Base-by-base conservation (phyloP, 2,888 invertebrate species). In the Lissonota sp. region DNA sequence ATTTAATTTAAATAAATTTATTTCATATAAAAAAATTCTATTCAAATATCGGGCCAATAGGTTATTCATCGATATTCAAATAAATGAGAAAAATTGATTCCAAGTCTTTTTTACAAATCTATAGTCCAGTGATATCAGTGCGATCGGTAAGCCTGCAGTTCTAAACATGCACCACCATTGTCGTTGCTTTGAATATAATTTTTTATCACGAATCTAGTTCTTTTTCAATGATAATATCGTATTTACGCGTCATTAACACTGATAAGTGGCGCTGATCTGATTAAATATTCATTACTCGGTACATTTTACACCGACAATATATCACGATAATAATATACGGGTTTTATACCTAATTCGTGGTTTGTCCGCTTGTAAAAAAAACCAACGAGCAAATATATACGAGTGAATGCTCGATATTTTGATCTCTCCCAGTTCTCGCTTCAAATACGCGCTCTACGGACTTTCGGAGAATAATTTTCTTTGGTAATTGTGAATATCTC, bases 281-380 rank as follows among this genome's bases (percentile, higher is more conserved):
- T 72, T 80, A 72, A 75, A 72, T 80, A 80, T 76, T 80, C 71
- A 76, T 67, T 55, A 80, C 53, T 46, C 12, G 37, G 7, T 60
- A 46, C 39, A 7, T 14, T 12, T 53, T 58, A 44, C n/a, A 8
- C 12, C 7, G 6, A 10, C 6, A 12, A 40, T 6, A 6, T 12
- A 64, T 16, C 26, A 26, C 26, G 26, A 26, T 26, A 26, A 26
- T 26, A 26, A n/a, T 46, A 26, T n/a, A 39, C 4, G 49, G 51
- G 39, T 12, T 40, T 6, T 63, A 7, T 12, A 44, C 57, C 6
- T 62, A 62, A 75, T 76, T 72, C 67, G 49, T 16, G 53, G 46
- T 74, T 63, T 40, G 64, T 12, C 46, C 58, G 26, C 26, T 26
- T 26, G 16, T 70, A 66, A 69, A 72, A n/a, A 58, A 69, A 46